A percentile compares a stretch with the other conserved stretches of the same genome.
phyloP scores from a whole-genome alignment of 2,888 invertebrate genomes.

The Tuta absoluta region DNA sequence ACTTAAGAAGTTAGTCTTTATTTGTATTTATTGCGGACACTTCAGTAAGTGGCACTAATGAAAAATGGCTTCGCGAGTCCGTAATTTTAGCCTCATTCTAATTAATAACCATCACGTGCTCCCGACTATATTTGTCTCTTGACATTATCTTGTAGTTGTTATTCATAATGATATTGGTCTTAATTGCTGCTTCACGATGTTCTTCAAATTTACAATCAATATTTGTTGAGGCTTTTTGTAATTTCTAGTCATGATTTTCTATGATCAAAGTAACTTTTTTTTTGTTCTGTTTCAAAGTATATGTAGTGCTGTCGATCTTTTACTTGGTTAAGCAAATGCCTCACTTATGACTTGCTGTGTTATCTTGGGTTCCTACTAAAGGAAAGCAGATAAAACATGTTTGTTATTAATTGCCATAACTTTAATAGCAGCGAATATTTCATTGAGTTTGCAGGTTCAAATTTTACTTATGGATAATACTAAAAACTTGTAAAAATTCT shows the following conservation, averaged over 20 bases:
- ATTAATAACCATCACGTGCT: conserved; percentile 55
- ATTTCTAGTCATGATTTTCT: conserved; percentile 3
- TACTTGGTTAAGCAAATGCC: no score
- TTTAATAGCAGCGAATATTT: no score
- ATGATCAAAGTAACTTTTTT: background rate
- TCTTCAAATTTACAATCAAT: background rate
- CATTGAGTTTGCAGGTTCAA: no score
- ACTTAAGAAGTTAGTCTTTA: conserved; percentile 64
- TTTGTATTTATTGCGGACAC: conserved; percentile 50
- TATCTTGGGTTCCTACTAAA: no score
- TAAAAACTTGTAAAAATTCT: no score
- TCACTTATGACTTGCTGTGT: no score
- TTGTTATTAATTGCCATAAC: no score
- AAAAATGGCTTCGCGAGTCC: conserved; percentile 42
- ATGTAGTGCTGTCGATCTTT: background rate
- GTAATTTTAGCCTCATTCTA: conserved; percentile 60
- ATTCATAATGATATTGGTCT: background rate
- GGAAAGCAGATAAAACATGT: no score
- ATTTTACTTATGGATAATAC: no score
- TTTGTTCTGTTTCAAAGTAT: background rate
- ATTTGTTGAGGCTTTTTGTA: background rate
- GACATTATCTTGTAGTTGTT: background rate
- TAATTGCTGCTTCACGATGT: background rate
- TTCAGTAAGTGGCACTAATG: conserved; percentile 51
- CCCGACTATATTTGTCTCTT: conserved; percentile 26